Evolutionary conservation across 2,113 vertebrate species (phyloP), one percentile per base, ranked within the genome.

Genomic region (Datnioides undecimradiatus): DNA sequence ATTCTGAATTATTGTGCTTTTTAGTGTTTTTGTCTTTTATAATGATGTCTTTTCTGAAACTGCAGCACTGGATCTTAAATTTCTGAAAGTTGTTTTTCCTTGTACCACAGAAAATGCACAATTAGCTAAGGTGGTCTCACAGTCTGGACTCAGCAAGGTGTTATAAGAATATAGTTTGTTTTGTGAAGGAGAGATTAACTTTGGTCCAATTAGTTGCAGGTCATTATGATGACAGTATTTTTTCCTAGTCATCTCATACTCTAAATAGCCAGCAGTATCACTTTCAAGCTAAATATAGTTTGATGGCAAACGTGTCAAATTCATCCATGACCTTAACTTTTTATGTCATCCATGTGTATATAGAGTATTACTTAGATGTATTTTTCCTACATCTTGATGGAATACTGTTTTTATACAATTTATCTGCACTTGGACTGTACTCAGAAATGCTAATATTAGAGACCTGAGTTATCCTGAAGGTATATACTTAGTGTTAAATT

Each of bases 41-140:
- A 67, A 81, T 66, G 43, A 73, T 70, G 54, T 74, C 48, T 66
- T 29, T 10, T 85, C 43, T 51, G 19, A 51, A 68, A 71, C 41
- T 66, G 51, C 40, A 72, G 19, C n/a, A 55, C 48, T 48, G 7
- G 48, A 65, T 63, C 31, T 51, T 73, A 54, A 77, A n/a, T 64
- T 11, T 85, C 3, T 51, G 70, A 54, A 77, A n/a, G 60, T 11
- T 85, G 2, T 69, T 34, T 68, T 48, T 75, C 17, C 72, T 60
- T 81, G 31, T 54, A 65, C 49, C 0, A 0, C 54, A 57, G 43
- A 14, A 69, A 86, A 82, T n/a, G 79, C 84, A 92, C 88, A 90
- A 64, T 67, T 67, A 36, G 67, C 59, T 17, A 12, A 4, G 36
- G 25, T 59, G 33, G 36, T 43, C 38, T 65, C 25, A 8, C 14